Evolutionary conservation across 2,113 vertebrate genomes (phyloP).

Genomic region (Nerophis ophidion): DNA sequence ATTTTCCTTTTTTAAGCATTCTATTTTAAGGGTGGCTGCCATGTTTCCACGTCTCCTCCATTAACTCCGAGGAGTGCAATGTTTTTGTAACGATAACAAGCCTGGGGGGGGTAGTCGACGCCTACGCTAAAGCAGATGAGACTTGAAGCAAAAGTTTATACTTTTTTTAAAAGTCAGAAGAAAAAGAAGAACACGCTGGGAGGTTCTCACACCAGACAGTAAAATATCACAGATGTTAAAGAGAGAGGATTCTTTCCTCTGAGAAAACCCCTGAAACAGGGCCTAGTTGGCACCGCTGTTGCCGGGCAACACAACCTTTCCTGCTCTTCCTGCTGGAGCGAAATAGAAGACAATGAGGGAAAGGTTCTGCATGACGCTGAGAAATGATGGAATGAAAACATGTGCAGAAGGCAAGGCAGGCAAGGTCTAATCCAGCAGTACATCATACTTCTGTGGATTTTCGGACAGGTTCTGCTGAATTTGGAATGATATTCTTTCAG

Average conservation of each 20-base stretch:
- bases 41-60: background rate
- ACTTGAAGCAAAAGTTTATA: background rate
- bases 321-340: background rate
- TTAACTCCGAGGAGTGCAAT: background rate
- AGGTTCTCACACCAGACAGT: slow-evolving; percentile 16
- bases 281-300: slow-evolving; percentile 29
- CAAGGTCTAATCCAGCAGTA: too few relatives aligned
- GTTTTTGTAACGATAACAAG: background rate
- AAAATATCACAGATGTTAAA: slow-evolving; percentile 21
- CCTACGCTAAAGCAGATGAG: background rate
- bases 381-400: background rate
- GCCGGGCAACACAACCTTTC: slow-evolving; percentile 36
- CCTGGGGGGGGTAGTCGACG: background rate
- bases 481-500: too few relatives aligned
- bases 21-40: slow-evolving; percentile 15
- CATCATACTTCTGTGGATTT: too few relatives aligned
- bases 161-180: background rate
- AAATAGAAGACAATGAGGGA: slow-evolving; percentile 10
- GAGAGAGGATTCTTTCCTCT: slow-evolving; percentile 35
- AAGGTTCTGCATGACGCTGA: background rate
- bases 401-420: background rate
- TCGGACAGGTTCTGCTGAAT: too few relatives aligned
- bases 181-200: slow-evolving; percentile 21
- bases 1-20: background rate
- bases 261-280: slow-evolving; percentile 29